Evolutionary conservation across 2,888 invertebrate genomes (phyloP).

Genomic region (Agriopis leucophaearia): DNA sequence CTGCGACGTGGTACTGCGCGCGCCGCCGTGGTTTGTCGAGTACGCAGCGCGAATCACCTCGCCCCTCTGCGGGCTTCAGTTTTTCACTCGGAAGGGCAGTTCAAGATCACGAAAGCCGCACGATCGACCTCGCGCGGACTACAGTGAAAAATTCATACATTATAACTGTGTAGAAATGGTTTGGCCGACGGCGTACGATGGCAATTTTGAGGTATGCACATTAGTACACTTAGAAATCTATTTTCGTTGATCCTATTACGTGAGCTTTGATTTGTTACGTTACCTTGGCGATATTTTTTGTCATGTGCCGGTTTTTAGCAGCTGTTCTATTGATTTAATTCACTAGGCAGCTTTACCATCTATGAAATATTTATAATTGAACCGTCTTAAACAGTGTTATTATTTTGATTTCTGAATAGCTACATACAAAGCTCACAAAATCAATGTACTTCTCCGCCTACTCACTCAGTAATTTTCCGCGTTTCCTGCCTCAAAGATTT

Average conservation of each 20-base stretch:
- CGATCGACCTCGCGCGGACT: constrained; percentile 65
- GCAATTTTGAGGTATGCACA: constrained; percentile 69
- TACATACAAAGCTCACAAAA: background rate
- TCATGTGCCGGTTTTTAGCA: constrained; percentile 51
- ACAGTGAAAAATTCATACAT: constrained; percentile 65
- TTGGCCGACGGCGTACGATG: constrained; percentile 78
- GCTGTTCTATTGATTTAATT: constrained; percentile 38
- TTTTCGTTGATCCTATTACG: constrained; percentile 61
- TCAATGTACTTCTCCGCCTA: background rate
- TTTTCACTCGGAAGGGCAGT: constrained; percentile 84
- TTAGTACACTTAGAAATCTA: constrained; percentile 49
- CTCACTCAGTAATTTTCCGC: constrained; percentile 12
- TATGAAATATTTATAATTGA: background rate
- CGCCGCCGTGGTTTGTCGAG: constrained; percentile 69
- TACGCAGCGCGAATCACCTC: constrained; percentile 75
- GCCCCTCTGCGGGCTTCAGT: constrained; percentile 70
- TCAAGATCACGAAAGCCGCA: constrained; percentile 83
- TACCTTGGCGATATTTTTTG: constrained; percentile 59
- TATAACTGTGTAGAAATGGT: constrained; percentile 70
- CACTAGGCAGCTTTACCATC: background rate
- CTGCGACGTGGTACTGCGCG: constrained; percentile 71
- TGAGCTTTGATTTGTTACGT: constrained; percentile 57
- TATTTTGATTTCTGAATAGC: background rate
- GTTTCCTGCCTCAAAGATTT: constrained; percentile 1
- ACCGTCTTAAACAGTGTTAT: background rate